Percentiles rank a stretch among this genome's conserved stretches.
Conservation (phyloP, 2,888 invertebrate species). For the Pristionchus fissidentatus region DNA sequence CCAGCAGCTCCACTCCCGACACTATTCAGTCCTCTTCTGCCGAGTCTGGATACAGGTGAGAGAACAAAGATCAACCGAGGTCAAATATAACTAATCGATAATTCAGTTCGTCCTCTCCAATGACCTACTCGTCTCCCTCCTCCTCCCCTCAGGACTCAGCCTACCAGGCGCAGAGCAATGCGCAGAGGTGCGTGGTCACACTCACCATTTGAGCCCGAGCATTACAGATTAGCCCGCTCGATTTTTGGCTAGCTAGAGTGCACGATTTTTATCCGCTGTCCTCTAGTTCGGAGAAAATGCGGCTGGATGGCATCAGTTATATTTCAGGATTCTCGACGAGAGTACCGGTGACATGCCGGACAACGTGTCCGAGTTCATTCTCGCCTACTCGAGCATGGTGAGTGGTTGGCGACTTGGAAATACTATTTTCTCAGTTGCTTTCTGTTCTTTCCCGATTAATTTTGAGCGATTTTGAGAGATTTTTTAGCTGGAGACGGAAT, state of each 20-base stretch:
- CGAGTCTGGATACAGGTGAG: conserved; percentile 62
- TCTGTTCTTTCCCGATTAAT: too few species aligned
- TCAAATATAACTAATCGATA: conserved; percentile 17
- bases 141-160: conserved; percentile 4
- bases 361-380: conserved; percentile 74
- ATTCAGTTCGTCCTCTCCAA: conserved; percentile 16
- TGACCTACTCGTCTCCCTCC: conserved; percentile 2
- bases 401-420: too few species aligned
- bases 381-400: conserved; percentile 71
- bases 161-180: conserved; percentile 20
- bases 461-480: too few species aligned
- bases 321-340: conserved; percentile 43
- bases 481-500: conserved; percentile 23
- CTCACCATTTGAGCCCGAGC: not conserved
- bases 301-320: not conserved
- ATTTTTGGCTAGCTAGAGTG: too few species aligned
- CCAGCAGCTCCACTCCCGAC: conserved; percentile 69
- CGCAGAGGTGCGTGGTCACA: not conserved
- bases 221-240: too few species aligned
- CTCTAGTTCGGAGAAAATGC: not conserved
- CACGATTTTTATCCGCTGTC: not conserved
- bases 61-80: not conserved
- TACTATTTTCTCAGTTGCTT: too few species aligned
- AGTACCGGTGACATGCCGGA: conserved; percentile 70
- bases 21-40: conserved; percentile 60